Evolutionary conservation across 2,113 vertebrate species (phyloP).

Genomic region (Mixornis gularis): DNA sequence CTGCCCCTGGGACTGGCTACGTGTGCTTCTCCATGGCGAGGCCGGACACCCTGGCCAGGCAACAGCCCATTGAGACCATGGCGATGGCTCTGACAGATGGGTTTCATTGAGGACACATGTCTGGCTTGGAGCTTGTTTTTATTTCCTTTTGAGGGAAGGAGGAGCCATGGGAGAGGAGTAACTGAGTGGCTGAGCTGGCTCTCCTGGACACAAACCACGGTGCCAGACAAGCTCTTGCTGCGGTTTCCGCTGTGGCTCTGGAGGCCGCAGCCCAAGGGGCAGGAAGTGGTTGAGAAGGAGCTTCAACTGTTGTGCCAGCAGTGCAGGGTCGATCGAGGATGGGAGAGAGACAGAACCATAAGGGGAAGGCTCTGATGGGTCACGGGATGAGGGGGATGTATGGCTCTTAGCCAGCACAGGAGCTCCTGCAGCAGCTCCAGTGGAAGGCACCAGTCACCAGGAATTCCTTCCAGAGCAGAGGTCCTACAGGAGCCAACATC

Average conservation of each 20-base stretch:
- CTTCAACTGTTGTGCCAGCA: not conserved
- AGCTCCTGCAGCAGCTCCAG: not conserved
- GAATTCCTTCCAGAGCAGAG: not conserved
- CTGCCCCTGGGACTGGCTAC: not conserved
- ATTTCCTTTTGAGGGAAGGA: constrained; percentile 39
- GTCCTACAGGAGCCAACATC: not conserved
- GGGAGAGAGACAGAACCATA: not conserved
- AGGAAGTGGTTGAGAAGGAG: not conserved
- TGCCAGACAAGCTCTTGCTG: not conserved
- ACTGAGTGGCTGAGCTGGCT: not conserved
- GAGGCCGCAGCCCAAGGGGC: not conserved
- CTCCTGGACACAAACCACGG: not conserved
- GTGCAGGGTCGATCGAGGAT: not conserved
- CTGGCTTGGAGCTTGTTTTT: constrained; percentile 32
- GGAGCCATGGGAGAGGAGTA: not conserved
- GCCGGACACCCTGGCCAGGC: not conserved
- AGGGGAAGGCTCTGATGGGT: not conserved
- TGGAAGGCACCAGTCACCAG: not conserved
- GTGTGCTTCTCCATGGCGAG: not conserved
- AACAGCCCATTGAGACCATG: rapidly evolving
- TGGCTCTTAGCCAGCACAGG: not conserved
- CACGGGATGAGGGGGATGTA: rapidly evolving
- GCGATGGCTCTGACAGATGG: not conserved
- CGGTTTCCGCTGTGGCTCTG: not conserved
- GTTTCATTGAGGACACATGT: constrained; percentile 27